Base-by-base conservation (phyloP, 2,797 vertebrate genomes). In the Neosilurus mollespiculum region DNA sequence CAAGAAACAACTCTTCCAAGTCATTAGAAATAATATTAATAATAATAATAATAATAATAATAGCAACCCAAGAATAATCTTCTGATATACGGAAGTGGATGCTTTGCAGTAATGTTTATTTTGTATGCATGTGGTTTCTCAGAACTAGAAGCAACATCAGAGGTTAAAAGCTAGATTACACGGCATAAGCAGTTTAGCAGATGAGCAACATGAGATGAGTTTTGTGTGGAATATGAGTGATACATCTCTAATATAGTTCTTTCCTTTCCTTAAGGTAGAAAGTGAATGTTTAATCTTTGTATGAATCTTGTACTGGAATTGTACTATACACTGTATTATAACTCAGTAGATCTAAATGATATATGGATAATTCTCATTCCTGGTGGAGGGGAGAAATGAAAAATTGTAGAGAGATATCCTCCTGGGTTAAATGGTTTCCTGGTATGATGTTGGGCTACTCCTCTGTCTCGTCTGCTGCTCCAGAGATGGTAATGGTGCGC, bases 401-500 rank as follows among this genome's bases (percentile, higher is more conserved):
- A 34, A 22, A 56, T 30, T 8, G 24, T 56, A 30, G 71, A 30
- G 71, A 56, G 24, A 56, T 73, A 18, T 58, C 12, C 62, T 37
- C 37, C 22, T 56, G 10, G 15, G 58, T 62, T 15, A 56, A 4
- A n/a, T 37, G 18, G 1, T 70, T 78, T 70, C 7, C 1, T 43
- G 30, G n/a, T 10, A 16, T 34, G 12, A 43, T 43, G 11, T 58
- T 22, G 20, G 67, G 64, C 8, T 70, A 83, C 43, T 86, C 84
- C 62, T 86, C 86, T 0, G 62, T 81, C 43, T 89, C 87, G n/a
- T 86, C 84, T 61, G 93, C 93, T 30, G 93, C 93, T 86, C 94
- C 93, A 81, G 93, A 93, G 86, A 95, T 93, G 80, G 70, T 93
- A 84, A 95, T 91, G 83, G 92, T 95, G 76, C 91, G 78, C 86